These are phyloP conservation scores for Zophobas morio DNA, from an alignment of 1,140 invertebrate species.

Conservation along the genomic window DNA sequence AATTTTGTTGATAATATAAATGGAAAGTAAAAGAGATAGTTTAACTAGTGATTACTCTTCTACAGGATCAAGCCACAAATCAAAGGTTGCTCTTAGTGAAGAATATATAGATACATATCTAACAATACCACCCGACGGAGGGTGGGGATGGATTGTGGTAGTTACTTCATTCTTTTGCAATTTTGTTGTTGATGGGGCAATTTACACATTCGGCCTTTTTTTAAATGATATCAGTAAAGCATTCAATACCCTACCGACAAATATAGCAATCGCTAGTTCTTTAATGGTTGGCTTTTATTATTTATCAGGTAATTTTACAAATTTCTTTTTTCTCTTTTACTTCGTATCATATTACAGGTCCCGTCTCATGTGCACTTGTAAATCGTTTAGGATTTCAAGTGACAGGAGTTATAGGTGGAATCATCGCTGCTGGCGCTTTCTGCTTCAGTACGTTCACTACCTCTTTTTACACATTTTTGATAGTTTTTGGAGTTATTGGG, in stretches of 20 bases:
- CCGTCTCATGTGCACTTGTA: constrained; percentile 80
- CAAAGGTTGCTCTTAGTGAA: constrained; percentile 8
- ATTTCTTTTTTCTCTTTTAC: constrained; percentile 5
- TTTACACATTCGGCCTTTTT: constrained; percentile 81
- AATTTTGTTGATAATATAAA: too few species aligned
- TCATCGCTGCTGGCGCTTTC: constrained; percentile 73
- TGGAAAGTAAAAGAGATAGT: too few species aligned
- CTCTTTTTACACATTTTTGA: constrained; percentile 72
- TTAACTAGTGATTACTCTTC: background rate
- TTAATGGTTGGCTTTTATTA: constrained; percentile 81
- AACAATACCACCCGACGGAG: constrained; percentile 79
- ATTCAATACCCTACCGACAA: constrained; percentile 72
- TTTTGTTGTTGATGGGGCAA: constrained; percentile 84
- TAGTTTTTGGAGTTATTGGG: constrained; percentile 78
- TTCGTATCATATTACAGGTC: constrained; percentile 72
- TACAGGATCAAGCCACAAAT: constrained; percentile 19
- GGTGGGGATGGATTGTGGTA: constrained; percentile 82
- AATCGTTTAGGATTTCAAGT: constrained; percentile 83
- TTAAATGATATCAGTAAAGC: constrained; percentile 71
- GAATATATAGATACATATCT: constrained; percentile 58
- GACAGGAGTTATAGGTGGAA: constrained; percentile 78
- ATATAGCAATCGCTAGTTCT: constrained; percentile 76
- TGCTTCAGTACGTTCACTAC: constrained; percentile 72
- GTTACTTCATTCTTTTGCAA: constrained; percentile 78
- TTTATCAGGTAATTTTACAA: constrained; percentile 72